Percentiles rank a stretch among this genome's conserved stretches.
Evolutionary conservation across 2,888 invertebrate genomes (phyloP).

Genomic region (Parapristionchus giblindavisi): DNA sequence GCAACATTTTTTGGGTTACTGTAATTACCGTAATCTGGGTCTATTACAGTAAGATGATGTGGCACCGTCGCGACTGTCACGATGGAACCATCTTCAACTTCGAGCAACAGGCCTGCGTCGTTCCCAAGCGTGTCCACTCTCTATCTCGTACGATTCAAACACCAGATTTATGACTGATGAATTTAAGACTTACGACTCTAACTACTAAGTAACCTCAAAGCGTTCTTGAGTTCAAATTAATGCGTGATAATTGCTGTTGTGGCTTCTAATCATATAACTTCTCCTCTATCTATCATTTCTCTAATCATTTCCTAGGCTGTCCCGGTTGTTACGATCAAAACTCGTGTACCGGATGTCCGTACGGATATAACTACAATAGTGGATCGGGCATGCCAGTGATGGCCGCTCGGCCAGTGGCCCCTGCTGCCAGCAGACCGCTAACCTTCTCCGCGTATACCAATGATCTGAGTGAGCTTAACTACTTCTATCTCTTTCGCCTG

Average conservation of each 20-base stretch:
- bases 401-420: not conserved
- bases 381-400: no score
- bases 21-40: not conserved
- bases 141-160: conserved; percentile 49
- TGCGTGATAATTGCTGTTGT: no score
- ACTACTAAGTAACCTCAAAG: no score
- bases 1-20: not conserved
- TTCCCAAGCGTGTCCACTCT: conserved; percentile 54
- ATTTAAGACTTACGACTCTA: not conserved
- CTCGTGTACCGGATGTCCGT: conserved; percentile 22
- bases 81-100: conserved; percentile 67
- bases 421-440: conserved; percentile 15
- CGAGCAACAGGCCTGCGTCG: conserved; percentile 68
- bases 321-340: conserved; percentile 23
- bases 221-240: no score
- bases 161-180: not conserved
- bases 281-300: no score
- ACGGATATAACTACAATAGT: conserved; percentile 27
- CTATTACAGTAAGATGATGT: conserved; percentile 57
- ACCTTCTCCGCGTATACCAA: conserved; percentile 20
- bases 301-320: conserved; percentile 8
- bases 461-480: no score
- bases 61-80: conserved; percentile 67
- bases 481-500: not conserved
- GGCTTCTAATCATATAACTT: no score